These are phyloP conservation scores for Trachops cirrhosus DNA, from an alignment of 2,797 vertebrate genomes.

Conservation along the genomic window DNA sequence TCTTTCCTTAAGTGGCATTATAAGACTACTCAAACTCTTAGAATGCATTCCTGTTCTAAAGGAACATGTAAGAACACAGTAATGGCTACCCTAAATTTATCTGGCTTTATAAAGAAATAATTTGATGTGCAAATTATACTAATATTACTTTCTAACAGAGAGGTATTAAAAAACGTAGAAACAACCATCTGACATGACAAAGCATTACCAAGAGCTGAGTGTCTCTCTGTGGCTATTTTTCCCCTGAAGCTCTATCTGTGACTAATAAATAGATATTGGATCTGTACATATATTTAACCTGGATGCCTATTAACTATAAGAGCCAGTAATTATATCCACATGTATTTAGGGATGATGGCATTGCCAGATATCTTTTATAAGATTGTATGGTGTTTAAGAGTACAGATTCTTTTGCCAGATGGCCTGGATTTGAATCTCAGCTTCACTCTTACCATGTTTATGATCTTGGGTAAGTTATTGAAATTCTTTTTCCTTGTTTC, in stretches of 20 bases:
- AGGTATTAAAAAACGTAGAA: background rate
- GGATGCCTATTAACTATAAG: background rate
- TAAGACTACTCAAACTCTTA: background rate
- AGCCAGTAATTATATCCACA: background rate
- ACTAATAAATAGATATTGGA: background rate
- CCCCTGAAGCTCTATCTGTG: background rate
- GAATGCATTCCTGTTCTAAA: background rate
- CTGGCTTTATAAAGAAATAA: background rate
- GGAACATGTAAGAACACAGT: background rate
- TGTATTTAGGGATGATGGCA: background rate
- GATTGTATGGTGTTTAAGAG: background rate
- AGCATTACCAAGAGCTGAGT: background rate
- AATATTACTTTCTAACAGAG: background rate
- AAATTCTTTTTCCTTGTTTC: background rate
- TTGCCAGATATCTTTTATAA: background rate
- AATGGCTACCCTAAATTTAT: background rate
- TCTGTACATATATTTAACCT: background rate
- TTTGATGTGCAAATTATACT: background rate
- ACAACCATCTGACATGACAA: background rate
- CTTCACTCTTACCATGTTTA: background rate
- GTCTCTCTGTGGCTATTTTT: background rate
- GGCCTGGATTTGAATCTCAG: background rate
- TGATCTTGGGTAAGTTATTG: background rate
- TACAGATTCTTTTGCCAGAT: background rate
- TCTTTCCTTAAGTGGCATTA: background rate